phyloP scores from a whole-genome alignment of 2,113 vertebrate genomes.

The Apaloderma vittatum region DNA sequence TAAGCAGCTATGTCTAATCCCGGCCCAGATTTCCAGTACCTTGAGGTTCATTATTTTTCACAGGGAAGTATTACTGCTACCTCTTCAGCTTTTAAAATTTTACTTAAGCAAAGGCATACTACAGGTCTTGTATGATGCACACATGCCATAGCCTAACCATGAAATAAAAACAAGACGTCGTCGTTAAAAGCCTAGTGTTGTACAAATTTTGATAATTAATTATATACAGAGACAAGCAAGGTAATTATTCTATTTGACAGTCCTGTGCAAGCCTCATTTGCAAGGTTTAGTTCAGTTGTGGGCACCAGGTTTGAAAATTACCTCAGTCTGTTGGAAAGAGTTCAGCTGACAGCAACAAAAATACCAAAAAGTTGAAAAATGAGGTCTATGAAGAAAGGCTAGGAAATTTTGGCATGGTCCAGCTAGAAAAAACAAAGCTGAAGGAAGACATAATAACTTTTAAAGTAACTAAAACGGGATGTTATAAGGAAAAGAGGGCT shows the following conservation, averaged over 20 bases:
- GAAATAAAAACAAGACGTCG: neutral
- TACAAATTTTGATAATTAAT: neutral
- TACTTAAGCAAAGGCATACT: neutral
- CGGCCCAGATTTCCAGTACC: neutral
- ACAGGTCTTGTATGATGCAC: neutral
- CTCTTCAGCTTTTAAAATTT: neutral
- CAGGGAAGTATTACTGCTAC: neutral
- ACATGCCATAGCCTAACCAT: neutral
- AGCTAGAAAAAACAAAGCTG: neutral
- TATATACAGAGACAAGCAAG: neutral
- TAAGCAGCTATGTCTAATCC: neutral
- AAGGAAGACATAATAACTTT: neutral
- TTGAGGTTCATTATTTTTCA: neutral
- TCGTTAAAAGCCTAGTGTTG: neutral
- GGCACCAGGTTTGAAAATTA: slow-evolving; percentile 4
- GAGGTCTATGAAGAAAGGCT: neutral
- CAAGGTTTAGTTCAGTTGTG: neutral
- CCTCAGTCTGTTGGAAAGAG: neutral
- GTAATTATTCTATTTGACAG: slow-evolving; percentile 22
- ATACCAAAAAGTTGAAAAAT: neutral
- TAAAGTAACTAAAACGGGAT: neutral
- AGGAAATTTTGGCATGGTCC: neutral
- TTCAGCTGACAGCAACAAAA: neutral
- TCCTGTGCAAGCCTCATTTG: slow-evolving; percentile 13
- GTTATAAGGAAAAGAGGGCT: neutral